phyloP scores from a whole-genome alignment of 1,140 invertebrate species.

The Wasmannia auropunctata region DNA sequence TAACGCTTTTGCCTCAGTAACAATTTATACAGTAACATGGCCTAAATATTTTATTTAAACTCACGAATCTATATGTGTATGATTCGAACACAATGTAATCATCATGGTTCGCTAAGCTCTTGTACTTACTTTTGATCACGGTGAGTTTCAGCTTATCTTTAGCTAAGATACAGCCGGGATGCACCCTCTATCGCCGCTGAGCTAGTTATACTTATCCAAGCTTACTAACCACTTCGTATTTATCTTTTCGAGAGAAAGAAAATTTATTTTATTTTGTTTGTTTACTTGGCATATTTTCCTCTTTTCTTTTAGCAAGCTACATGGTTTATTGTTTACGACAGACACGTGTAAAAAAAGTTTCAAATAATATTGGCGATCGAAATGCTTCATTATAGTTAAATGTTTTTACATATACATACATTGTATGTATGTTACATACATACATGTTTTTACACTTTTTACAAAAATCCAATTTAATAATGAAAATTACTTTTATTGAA shows the following conservation, averaged over 20 bases:
- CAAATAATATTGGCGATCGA: slow-evolving; percentile 21
- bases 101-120: background rate
- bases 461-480: too few species aligned
- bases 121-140: background rate
- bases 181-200: background rate
- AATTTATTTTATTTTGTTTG: background rate
- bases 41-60: slow-evolving; percentile 13
- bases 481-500: too few species aligned
- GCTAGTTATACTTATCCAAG: slow-evolving; percentile 1
- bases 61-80: background rate
- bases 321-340: background rate
- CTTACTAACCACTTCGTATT: background rate
- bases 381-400: background rate
- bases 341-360: background rate
- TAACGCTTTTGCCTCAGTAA: background rate
- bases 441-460: too few species aligned
- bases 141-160: background rate
- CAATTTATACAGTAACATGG: background rate
- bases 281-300: background rate
- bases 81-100: background rate
- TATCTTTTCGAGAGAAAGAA: background rate
- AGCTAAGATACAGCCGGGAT: background rate
- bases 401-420: slow-evolving; percentile 6
- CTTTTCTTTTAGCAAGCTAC: background rate
- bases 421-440: too few species aligned